Percentiles rank a stretch among this genome's conserved stretches.
phyloP scores from a whole-genome alignment of 2,113 vertebrate species.

The Gymnobelideus leadbeateri region DNA sequence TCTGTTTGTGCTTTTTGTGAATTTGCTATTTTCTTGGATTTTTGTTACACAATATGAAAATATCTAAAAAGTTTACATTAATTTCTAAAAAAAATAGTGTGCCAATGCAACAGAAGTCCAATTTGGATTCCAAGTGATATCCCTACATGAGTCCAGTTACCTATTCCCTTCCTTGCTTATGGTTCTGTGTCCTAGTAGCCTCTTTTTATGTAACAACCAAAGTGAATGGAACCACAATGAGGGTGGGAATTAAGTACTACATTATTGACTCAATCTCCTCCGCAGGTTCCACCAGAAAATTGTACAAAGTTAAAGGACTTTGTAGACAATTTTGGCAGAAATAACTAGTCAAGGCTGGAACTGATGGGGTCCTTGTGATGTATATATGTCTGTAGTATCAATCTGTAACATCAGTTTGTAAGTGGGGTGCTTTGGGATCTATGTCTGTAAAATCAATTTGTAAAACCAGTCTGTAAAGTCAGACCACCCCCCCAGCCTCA shows the following conservation, averaged over 20 bases:
- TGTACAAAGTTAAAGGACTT: conserved; percentile 76
- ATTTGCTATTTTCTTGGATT: no score
- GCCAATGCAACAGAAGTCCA: conserved; percentile 78
- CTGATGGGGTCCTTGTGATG: no score
- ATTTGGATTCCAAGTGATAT: conserved; percentile 78
- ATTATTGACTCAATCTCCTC: conserved; percentile 78
- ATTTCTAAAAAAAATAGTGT: conserved; percentile 83
- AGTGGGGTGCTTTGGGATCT: no score
- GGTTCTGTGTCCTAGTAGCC: conserved; percentile 77
- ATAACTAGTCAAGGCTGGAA: conserved; percentile 68
- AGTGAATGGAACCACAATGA: conserved; percentile 81
- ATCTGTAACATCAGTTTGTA: no score
- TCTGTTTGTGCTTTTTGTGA: no score
- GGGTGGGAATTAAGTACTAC: conserved; percentile 74
- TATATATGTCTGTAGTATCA: no score
- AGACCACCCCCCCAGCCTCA: no score
- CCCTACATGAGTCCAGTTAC: conserved; percentile 78
- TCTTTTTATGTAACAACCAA: conserved; percentile 74
- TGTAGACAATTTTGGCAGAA: conserved; percentile 77
- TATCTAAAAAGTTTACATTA: conserved; percentile 87
- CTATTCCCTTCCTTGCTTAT: conserved; percentile 77
- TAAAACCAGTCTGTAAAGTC: no score
- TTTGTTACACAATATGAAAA: conserved; percentile 87
- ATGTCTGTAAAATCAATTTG: no score
- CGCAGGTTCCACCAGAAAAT: conserved; percentile 73